A percentile compares a stretch with the other conserved stretches of the same genome.
phyloP scores from a whole-genome alignment of 2,113 vertebrate species.

The Tursiops truncatus region DNA sequence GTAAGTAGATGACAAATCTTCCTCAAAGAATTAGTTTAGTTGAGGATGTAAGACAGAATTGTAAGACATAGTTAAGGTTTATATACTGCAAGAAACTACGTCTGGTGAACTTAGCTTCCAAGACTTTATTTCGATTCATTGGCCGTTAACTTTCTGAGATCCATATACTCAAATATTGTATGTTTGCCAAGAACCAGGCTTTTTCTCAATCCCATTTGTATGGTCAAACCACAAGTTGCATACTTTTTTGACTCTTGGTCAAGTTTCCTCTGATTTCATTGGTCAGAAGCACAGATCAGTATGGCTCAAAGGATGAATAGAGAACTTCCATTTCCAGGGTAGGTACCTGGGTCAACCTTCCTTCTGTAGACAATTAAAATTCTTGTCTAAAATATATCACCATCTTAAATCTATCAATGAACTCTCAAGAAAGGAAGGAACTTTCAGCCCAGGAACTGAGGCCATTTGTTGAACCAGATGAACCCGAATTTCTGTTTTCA shows the following conservation, averaged over 20 bases:
- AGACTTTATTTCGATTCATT: conserved; percentile 20
- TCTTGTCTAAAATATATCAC: background rate
- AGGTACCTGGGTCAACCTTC: background rate
- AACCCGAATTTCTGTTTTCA: background rate
- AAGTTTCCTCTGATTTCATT: background rate
- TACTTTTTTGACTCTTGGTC: background rate
- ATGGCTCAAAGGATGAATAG: background rate
- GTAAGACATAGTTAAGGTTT: background rate
- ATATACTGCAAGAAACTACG: background rate
- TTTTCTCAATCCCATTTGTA: background rate
- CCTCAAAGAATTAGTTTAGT: background rate
- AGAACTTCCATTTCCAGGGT: background rate
- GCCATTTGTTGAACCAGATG: background rate
- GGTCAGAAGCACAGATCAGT: background rate
- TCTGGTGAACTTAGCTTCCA: background rate
- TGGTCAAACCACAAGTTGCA: background rate
- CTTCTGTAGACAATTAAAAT: background rate
- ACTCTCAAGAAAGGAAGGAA: background rate
- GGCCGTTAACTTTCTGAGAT: background rate
- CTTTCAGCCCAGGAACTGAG: background rate
- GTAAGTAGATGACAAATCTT: background rate
- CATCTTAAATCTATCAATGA: background rate
- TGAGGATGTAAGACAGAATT: background rate
- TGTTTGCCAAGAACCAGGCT: background rate
- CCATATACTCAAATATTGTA: background rate